Evolutionary conservation across 2,888 invertebrate genomes (phyloP).

Genomic region (Notodonta dromedarius): DNA sequence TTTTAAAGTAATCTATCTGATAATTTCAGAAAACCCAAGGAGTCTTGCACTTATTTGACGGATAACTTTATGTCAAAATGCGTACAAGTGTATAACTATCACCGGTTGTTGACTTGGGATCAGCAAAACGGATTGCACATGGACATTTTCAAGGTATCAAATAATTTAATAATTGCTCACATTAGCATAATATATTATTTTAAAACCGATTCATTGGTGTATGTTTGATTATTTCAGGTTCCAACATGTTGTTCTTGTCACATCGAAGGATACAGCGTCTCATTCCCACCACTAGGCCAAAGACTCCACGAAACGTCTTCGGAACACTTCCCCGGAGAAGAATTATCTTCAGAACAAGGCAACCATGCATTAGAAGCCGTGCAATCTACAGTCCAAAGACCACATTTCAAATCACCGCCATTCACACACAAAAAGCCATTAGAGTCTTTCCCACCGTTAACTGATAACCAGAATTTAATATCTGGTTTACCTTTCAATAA

Average conservation of each 20-base stretch:
- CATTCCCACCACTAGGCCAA: slow-evolving; percentile 86
- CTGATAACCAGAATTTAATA: slow-evolving; percentile 68
- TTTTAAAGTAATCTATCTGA: background rate
- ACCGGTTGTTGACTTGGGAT: slow-evolving; percentile 92
- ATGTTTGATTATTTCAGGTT: slow-evolving; percentile 73
- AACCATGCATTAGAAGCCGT: slow-evolving; percentile 78
- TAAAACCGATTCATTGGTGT: background rate
- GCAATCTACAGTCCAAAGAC: slow-evolving; percentile 67
- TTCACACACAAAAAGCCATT: slow-evolving; percentile 45
- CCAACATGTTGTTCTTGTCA: slow-evolving; percentile 94
- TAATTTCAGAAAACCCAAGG: slow-evolving; percentile 87
- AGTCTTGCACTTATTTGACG: slow-evolving; percentile 90
- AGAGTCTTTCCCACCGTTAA: slow-evolving; percentile 52
- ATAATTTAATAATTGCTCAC: background rate
- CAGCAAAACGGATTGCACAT: slow-evolving; percentile 91
- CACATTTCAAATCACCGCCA: slow-evolving; percentile 64
- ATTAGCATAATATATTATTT: background rate
- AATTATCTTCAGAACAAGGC: slow-evolving; percentile 75
- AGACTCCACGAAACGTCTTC: slow-evolving; percentile 78
- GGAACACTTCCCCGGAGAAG: slow-evolving; percentile 84
- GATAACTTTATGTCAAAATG: slow-evolving; percentile 92
- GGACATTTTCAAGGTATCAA: slow-evolving; percentile 90
- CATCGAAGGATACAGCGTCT: slow-evolving; percentile 89
- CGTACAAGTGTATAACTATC: slow-evolving; percentile 93
- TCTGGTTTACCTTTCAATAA: slow-evolving; percentile 65